Base-by-base conservation (phyloP, 2,888 invertebrate species). In the Philopedon plagiatum region DNA sequence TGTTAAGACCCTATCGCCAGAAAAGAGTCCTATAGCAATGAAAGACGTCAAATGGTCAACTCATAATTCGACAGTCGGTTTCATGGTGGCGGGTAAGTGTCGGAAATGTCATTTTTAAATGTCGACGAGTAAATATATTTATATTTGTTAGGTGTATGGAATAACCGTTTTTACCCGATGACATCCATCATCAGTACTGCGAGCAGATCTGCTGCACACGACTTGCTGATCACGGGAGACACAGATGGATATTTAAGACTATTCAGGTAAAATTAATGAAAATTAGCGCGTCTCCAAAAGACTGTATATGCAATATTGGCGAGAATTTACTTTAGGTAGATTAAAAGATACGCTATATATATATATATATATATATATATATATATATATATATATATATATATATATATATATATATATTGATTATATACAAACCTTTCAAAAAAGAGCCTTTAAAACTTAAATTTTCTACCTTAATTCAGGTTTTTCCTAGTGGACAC, bases 1-100 rank as follows among this genome's bases (percentile, higher is more conserved):
- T 82, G 92, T 95, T n/a, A 94, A 94, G 84, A 91, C 94, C 0
- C 85, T 96, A 60, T 93, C 94, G 1, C 93, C 94, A 7, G 95
- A 96, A 82, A 95, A 95, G 82, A 94, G 95, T 83, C 94, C 95
- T 1, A 89, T 94, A 74, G 94, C 94, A 2, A 95, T 95, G 94
- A 94, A 96, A 83, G 96, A 96, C 81, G 92, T 94, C 1, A 95
- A 95, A 85, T 96, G 96, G 96, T 90, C 93, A 76, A 93, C 94
- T 0, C 93, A 94, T 79, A 96, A 95, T 79, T 93, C 94, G 51
- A 94, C 94, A 0, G 93, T 96, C 46, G 95, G 96, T 68, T 96
- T 94, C 85, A 88, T 95, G 80, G 93, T 95, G 5, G 92, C 94
- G 77, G 96, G 96, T 93, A 86, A 84, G 84, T 80, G 26, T 29